phyloP scores from a whole-genome alignment of 2,888 invertebrate species.

The Oligia latruncula region DNA sequence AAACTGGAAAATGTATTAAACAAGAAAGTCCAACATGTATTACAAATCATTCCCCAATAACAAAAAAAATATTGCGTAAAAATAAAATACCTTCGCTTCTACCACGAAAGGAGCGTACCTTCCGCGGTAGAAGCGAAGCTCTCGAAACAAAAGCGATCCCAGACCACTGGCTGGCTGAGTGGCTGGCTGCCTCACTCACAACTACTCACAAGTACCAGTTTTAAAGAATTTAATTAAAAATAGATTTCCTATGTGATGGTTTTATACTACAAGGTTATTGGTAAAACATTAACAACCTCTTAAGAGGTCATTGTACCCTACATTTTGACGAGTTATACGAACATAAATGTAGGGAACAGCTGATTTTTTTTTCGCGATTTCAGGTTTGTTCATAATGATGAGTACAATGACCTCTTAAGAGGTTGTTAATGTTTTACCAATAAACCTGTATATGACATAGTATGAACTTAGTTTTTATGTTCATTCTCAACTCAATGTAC shows the following conservation, averaged over 20 bases:
- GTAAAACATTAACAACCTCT: too few species aligned
- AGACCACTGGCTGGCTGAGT: not conserved
- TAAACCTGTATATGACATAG: too few species aligned
- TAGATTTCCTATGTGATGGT: not conserved
- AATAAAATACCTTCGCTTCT: too few species aligned
- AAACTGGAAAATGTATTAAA: not conserved
- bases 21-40: not conserved
- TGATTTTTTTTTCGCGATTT: too few species aligned
- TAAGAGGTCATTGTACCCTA: too few species aligned
- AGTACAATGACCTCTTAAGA: too few species aligned
- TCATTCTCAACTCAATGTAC: not conserved
- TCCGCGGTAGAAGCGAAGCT: not conserved
- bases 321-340: too few species aligned
- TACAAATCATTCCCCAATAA: not conserved
- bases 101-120: too few species aligned
- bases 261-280: too few species aligned
- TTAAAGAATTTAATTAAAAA: not conserved
- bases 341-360: too few species aligned
- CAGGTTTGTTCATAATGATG: too few species aligned
- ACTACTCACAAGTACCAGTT: constrained; percentile 3
- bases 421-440: too few species aligned
- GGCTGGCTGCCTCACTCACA: not conserved
- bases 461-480: not conserved
- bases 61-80: not conserved
- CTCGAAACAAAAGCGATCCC: constrained; percentile 11